These are phyloP conservation scores for Oxytorus armatus DNA, from an alignment of 2,888 invertebrate species.

Conservation along the genomic window DNA sequence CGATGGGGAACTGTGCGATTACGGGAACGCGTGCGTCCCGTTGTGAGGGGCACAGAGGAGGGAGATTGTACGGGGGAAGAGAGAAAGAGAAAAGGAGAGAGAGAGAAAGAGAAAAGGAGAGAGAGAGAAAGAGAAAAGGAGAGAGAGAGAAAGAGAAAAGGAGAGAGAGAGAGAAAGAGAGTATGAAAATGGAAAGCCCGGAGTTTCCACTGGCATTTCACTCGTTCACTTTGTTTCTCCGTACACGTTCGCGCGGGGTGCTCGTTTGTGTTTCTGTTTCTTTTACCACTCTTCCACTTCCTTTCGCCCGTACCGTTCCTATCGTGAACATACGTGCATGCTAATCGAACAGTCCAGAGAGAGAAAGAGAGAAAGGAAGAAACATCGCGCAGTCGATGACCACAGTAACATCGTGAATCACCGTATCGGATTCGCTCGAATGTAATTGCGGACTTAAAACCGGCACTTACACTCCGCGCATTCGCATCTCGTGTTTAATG, in stretches of 20 bases:
- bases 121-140: too few relatives aligned
- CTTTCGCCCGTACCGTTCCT: conserved; percentile 1
- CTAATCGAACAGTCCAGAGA: conserved; percentile 51
- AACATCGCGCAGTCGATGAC: conserved; percentile 27
- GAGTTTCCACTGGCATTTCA: conserved; percentile 24
- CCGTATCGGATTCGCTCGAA: conserved; percentile 46
- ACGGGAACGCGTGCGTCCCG: conserved; percentile 44
- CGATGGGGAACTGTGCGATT: conserved; percentile 50
- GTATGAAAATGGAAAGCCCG: conserved; percentile 23
- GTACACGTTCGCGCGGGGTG: neutral
- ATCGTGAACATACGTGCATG: conserved; percentile 31
- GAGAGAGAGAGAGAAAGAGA: conserved; percentile 6
- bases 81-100: neutral
- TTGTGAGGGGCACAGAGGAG: conserved; percentile 30
- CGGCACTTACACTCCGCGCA: conserved; percentile 41
- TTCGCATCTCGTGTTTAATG: conserved; percentile 45
- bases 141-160: neutral
- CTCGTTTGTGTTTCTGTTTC: conserved; percentile 4
- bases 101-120: conserved; percentile 16
- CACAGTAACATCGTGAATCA: conserved; percentile 57
- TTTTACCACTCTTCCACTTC: neutral
- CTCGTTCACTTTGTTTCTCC: neutral
- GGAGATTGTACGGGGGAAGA: conserved; percentile 9
- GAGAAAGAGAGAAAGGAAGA: neutral
- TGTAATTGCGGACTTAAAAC: conserved; percentile 58